Base-by-base conservation (phyloP, 2,888 invertebrate species). In the Abrostola tripartita region DNA sequence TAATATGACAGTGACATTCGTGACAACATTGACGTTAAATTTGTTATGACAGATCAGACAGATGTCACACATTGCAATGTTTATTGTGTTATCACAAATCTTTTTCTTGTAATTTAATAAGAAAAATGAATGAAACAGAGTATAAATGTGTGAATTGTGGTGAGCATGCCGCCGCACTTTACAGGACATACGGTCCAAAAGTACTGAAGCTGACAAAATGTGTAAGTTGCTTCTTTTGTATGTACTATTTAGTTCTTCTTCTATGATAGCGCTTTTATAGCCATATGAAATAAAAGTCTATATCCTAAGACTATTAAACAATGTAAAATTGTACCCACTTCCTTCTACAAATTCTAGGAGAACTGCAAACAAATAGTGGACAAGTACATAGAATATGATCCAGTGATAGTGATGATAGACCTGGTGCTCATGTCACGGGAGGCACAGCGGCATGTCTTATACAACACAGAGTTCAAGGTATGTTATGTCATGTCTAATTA, bases 301-400 rank as follows among this genome's bases (percentile, higher is more conserved):
- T 24, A 24, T n/a, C 24, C 24, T 24, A 24, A 24, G 24, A 24
- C 24, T 24, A 24, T 24, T 24, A 24, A 24, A 24, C 24, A 24
- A 24, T 24, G 24, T 24, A 24, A 2, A 24, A 24, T 24, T 24
- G 24, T 4, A 24, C 4, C 24, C 4, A 24, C 24, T 24, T 4
- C 24, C 24, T 1, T 24, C 1, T 24, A 24, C 4, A 24, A 11
- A 86, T 90, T 93, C 91, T 85, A 98, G 98, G 95, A 95, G 9
- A 95, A 95, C 70, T 99, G 99, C 85, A 96, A 96, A 53, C 93
- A 96, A 51, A 89, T 97, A 11, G 97, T 98, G 0, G 99, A 99
- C 88, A 98, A 98, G 87, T 99, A 98, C 85, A 96, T 98, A 66
- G 98, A 99, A 90, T 98, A 97, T 88, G 99, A 99, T 85, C 95